Conservation (phyloP, 2,888 invertebrate species). For the Choreutis nemorana region DNA sequence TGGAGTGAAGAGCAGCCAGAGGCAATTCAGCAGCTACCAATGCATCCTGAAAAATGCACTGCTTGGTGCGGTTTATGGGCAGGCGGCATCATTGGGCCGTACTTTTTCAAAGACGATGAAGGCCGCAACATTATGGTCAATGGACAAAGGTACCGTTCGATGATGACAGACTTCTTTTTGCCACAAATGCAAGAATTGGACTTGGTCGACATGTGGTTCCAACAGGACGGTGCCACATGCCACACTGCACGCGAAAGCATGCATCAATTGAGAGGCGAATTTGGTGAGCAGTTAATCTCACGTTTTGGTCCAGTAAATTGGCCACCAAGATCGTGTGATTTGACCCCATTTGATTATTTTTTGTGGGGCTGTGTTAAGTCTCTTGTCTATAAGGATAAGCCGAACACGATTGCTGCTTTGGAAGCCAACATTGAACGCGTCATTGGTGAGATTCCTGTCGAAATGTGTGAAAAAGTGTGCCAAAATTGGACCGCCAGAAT, state of each 20-base stretch:
- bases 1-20: slow-evolving; percentile 1
- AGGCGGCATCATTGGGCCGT: slow-evolving; percentile 26
- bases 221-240: slow-evolving; percentile 19
- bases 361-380: neutral
- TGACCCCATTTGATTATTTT: neutral
- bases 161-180: slow-evolving; percentile 18
- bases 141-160: slow-evolving; percentile 18
- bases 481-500: slow-evolving; percentile 1
- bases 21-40: slow-evolving; percentile 13
- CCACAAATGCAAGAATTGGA: slow-evolving; percentile 13
- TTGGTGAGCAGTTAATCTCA: slow-evolving; percentile 11
- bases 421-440: neutral
- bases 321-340: neutral
- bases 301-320: no score
- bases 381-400: no score
- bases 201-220: slow-evolving; percentile 14
- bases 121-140: slow-evolving; percentile 20
- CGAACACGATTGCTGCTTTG: no score
- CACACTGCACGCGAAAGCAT: slow-evolving; percentile 19
- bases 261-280: slow-evolving; percentile 15
- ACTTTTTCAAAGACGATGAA: slow-evolving; percentile 21
- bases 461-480: neutral
- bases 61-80: slow-evolving; percentile 30
- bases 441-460: neutral
- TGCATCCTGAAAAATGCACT: slow-evolving; percentile 24